Evolutionary conservation across 2,797 vertebrate species (phyloP).

Genomic region (Synanceia verrucosa): DNA sequence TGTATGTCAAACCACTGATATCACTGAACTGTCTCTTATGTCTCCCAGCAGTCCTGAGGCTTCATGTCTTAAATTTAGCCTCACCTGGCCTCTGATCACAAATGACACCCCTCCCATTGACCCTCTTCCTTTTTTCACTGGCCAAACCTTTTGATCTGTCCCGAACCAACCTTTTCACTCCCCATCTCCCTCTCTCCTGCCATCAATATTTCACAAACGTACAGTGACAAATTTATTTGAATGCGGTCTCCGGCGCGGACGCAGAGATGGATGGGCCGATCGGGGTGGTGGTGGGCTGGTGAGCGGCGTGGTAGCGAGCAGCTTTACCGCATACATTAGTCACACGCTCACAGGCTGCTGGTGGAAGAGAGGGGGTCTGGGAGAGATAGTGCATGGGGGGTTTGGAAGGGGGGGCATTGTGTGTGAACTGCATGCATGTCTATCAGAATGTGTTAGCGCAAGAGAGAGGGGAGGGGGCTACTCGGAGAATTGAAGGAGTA

Average conservation of each 20-base stretch:
- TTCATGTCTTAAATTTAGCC: constrained; percentile 40
- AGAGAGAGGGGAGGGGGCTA: constrained; percentile 64
- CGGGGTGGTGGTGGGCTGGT: constrained; percentile 64
- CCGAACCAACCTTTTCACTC: constrained; percentile 61
- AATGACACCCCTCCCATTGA: constrained; percentile 29
- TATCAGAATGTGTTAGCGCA: constrained; percentile 70
- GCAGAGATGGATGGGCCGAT: constrained; percentile 92
- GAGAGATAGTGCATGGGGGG: constrained; percentile 64
- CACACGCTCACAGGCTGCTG: constrained; percentile 67
- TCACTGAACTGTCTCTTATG: background rate
- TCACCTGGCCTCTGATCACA: constrained; percentile 35
- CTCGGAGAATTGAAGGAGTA: constrained; percentile 82
- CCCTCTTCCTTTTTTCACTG: constrained; percentile 27
- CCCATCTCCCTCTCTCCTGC: constrained; percentile 36
- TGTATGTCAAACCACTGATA: constrained; percentile 2
- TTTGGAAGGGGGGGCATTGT: constrained; percentile 48
- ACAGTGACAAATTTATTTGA: constrained; percentile 87
- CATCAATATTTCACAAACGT: constrained; percentile 86
- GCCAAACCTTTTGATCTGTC: constrained; percentile 61
- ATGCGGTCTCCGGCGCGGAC: constrained; percentile 81
- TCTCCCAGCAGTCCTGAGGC: constrained; percentile 5
- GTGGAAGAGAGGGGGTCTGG: constrained; percentile 68
- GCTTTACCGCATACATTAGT: constrained; percentile 85
- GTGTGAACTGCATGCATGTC: constrained; percentile 74
- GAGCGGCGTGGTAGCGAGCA: constrained; percentile 77